Conservation (phyloP, 2,797 vertebrate species). For the Sebastes steindachneri region DNA sequence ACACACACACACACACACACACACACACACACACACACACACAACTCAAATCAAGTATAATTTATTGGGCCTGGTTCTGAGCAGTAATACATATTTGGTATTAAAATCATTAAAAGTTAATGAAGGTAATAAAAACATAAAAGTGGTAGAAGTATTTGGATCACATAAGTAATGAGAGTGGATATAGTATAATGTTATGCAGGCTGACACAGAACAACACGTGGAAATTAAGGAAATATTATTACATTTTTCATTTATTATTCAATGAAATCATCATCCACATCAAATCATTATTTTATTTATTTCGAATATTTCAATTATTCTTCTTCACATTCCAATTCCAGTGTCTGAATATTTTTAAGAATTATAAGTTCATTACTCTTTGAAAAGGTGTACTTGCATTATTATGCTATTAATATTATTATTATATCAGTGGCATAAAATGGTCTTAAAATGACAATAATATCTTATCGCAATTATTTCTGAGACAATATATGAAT, state of each 20-base stretch:
- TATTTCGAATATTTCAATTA: rapidly evolving
- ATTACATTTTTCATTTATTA: slow-evolving; percentile 7
- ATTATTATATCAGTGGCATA: no score
- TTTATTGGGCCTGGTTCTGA: slow-evolving; percentile 3
- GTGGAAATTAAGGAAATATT: not conserved
- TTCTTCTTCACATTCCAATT: not conserved
- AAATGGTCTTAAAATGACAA: no score
- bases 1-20: slow-evolving; percentile 2
- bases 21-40: no score
- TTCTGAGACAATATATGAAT: not conserved
- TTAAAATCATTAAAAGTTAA: slow-evolving; percentile 37
- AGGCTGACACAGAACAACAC: not conserved
- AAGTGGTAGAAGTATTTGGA: slow-evolving; percentile 6
- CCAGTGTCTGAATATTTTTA: not conserved
- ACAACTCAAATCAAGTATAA: not conserved
- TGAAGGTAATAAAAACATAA: slow-evolving; percentile 10
- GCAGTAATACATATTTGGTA: slow-evolving; percentile 28
- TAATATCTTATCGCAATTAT: no score
- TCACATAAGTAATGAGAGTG: slow-evolving; percentile 3
- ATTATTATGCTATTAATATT: no score
- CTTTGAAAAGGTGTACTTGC: no score
- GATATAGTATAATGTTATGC: not conserved
- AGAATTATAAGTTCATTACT: no score
- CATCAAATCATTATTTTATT: not conserved
- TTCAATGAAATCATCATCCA: not conserved